Evolutionary conservation across 2,113 vertebrate genomes (phyloP).

Genomic region (Notothenia rossii): DNA sequence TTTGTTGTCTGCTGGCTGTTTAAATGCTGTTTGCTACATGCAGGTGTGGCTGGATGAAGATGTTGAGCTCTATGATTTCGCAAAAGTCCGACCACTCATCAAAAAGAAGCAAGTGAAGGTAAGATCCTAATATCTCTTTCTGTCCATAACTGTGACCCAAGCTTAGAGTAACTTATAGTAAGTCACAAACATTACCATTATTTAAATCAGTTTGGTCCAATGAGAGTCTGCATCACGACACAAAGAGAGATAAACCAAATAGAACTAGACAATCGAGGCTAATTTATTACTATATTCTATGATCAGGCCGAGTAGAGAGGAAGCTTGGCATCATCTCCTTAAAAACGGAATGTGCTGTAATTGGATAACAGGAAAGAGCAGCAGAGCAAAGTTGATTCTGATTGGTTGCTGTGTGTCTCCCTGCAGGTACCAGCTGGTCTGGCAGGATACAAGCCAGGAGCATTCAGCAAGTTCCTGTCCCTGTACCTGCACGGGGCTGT

Average conservation of each 20-base stretch:
- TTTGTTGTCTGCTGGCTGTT: not conserved
- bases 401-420: conserved; percentile 9
- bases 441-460: conserved; percentile 89
- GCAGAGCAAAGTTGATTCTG: not conserved
- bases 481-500: conserved; percentile 91
- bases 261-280: not conserved
- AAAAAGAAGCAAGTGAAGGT: conserved; percentile 90
- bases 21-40: not conserved
- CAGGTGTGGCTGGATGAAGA: conserved; percentile 89
- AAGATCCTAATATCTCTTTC: not conserved
- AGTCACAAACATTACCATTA: not conserved
- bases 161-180: not conserved
- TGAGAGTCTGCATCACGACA: not conserved
- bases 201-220: not conserved
- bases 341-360: not conserved
- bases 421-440: conserved; percentile 91
- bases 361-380: not conserved
- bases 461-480: conserved; percentile 94
- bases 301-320: not conserved
- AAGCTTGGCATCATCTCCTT: not conserved
- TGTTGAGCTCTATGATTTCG: conserved; percentile 86
- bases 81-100: conserved; percentile 85
- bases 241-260: not conserved
- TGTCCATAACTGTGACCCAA: not conserved
- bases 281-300: not conserved